Conservation (phyloP, 2,888 invertebrate species). For the Xestia c-nigrum region DNA sequence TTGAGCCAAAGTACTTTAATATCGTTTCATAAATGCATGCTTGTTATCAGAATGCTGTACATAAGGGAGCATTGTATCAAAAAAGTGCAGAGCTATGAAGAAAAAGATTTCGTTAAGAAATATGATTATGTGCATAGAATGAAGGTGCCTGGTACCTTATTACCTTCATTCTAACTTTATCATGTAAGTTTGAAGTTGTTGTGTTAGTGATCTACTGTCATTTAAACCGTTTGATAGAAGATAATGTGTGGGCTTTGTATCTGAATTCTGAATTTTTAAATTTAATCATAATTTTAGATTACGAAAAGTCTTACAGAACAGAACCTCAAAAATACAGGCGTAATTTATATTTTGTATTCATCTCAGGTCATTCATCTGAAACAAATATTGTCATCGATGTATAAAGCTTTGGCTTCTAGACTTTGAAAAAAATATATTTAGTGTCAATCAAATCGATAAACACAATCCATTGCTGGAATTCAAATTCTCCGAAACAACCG, state of each 20-base stretch:
- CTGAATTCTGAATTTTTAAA: no score
- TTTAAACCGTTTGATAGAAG: not conserved
- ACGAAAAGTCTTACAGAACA: not conserved
- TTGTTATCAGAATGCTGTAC: conserved; percentile 26
- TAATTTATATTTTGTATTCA: not conserved
- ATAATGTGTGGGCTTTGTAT: not conserved
- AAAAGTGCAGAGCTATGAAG: not conserved
- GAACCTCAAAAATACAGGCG: not conserved
- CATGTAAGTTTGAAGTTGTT: not conserved
- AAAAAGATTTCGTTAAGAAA: not conserved
- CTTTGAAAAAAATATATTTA: not conserved
- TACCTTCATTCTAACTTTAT: no score
- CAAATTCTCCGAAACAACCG: not conserved
- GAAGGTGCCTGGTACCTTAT: no score
- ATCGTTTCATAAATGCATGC: conserved; percentile 49
- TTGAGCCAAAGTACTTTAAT: conserved; percentile 47
- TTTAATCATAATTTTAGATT: not conserved
- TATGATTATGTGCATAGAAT: not conserved
- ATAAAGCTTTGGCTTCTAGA: not conserved
- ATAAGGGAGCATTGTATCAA: conserved; percentile 10
- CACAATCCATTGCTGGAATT: not conserved
- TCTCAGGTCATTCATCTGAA: not conserved
- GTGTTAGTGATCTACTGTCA: not conserved
- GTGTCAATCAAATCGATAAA: not conserved
- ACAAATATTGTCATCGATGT: not conserved